These are phyloP conservation scores for Mobula birostris DNA, from an alignment of 2,113 vertebrate species.

Conservation along the genomic window DNA sequence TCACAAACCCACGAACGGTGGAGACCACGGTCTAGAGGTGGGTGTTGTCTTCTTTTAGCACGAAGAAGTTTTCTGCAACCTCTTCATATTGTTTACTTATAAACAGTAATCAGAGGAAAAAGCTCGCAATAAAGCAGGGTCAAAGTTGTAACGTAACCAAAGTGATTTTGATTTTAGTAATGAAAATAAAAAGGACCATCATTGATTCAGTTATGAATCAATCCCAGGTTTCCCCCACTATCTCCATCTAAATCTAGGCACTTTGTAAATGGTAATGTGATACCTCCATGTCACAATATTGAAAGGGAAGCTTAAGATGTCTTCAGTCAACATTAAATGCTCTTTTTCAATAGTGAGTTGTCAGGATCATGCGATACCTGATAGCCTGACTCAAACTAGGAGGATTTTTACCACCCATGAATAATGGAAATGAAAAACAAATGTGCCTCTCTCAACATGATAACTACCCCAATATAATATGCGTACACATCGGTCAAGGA, in stretches of 20 bases:
- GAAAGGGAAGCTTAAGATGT: not conserved
- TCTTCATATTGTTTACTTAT: not conserved
- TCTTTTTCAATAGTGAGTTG: not conserved
- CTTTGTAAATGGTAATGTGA: not conserved
- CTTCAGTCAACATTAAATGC: not conserved
- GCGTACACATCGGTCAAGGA: not conserved
- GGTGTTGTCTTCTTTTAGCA: not conserved
- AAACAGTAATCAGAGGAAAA: not conserved
- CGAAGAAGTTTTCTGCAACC: not conserved
- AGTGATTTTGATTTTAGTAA: not conserved
- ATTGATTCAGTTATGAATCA: not conserved
- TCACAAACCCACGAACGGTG: not conserved
- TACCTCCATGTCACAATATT: not conserved
- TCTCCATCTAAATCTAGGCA: not conserved
- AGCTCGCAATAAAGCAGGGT: not conserved
- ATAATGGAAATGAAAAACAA: slow-evolving; percentile 6
- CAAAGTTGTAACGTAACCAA: not conserved
- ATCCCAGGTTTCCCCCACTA: not conserved
- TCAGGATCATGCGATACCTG: not conserved
- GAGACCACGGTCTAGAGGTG: not conserved
- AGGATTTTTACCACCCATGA: slow-evolving; percentile 10
- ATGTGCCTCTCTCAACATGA: not conserved
- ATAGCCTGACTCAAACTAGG: not conserved
- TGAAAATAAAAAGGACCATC: not conserved
- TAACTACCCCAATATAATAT: not conserved